A percentile compares a stretch with the other conserved stretches of the same genome.
Conservation (phyloP, 2,888 invertebrate species). For the Drosophila borborema region DNA sequence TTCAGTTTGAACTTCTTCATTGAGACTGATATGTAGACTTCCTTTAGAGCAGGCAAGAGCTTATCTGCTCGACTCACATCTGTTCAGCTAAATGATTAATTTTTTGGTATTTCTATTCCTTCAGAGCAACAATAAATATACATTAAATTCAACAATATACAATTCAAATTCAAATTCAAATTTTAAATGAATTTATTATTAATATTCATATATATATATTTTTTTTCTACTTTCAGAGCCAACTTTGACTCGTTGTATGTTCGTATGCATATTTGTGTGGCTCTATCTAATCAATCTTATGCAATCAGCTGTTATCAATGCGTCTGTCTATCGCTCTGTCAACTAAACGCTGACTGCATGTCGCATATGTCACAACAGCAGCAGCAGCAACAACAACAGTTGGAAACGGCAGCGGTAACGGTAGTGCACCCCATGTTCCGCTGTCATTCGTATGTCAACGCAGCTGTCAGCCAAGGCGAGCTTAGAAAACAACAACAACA, state of each 20-base stretch:
- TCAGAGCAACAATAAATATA: no score
- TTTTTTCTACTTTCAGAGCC: neutral
- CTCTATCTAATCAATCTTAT: slow-evolving; percentile 33
- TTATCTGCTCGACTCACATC: neutral
- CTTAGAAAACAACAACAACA: slow-evolving; percentile 25
- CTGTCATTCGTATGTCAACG: slow-evolving; percentile 62
- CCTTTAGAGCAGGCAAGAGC: neutral
- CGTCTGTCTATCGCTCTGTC: slow-evolving; percentile 67
- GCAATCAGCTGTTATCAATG: slow-evolving; percentile 58
- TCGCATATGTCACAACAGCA: slow-evolving; percentile 55
- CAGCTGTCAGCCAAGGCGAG: slow-evolving; percentile 51
- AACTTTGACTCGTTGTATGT: neutral
- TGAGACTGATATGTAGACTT: neutral
- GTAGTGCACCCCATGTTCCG: slow-evolving; percentile 56
- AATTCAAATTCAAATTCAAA: no score
- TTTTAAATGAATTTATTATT: neutral
- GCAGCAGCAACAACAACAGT: slow-evolving; percentile 4
- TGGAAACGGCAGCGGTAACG: slow-evolving; percentile 32
- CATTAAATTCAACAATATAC: no score
- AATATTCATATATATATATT: no score
- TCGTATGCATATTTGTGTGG: neutral
- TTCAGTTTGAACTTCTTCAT: no score
- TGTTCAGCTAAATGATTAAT: no score
- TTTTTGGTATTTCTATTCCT: no score
- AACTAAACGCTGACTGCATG: slow-evolving; percentile 61